Base-by-base conservation (phyloP, 1,140 invertebrate genomes). In the Polypedilum pembai region DNA sequence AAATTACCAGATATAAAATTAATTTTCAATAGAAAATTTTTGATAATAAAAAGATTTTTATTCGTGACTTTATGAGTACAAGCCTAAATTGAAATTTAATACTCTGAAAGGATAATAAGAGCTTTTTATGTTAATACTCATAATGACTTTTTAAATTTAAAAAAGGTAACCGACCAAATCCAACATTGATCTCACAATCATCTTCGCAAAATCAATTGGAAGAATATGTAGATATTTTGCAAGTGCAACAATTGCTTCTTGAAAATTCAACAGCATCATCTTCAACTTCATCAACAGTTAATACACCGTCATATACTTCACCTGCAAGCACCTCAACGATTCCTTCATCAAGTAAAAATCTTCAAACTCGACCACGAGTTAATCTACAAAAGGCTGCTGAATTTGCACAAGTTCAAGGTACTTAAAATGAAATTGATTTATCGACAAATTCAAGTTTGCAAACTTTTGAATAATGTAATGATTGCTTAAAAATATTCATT, bases 151-250 rank as follows among this genome's bases (percentile, higher is more conserved):
- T 73, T 15, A 75, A 33, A 10, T n/a, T 3, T 74, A 15, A 1
- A 20, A 21, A 73, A 75, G 24, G 15, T 73, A 24, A 73, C 17
- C 74, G 24, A 20, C 65, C 10, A 65, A 66, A 65, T 66, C 74
- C 40, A 56, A 15, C 74, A 15, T 41, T 33, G n/a, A 74, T 41
- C 8, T 66, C 75, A 73, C 12, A 45, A 73, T 73, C 73, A 73
- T 73, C 40, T 8, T 73, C 73, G 15, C 21, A 18, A 41, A 41
- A 41, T 73, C 76, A 76, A 72, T 76, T 76, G 15, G 85, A 85
- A 77, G 85, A 85, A 76, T 85, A 85, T 78, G 84, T 85, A 74
- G 85, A 85, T 76, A 85, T 85, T 41, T 77, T 85, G 73, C 85
- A 85, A 78, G 85, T 85, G 75, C 84, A 85, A 76, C 85, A 85